Conservation (phyloP, 2,797 vertebrate species). For the Pipistrellus pygmaeus region DNA sequence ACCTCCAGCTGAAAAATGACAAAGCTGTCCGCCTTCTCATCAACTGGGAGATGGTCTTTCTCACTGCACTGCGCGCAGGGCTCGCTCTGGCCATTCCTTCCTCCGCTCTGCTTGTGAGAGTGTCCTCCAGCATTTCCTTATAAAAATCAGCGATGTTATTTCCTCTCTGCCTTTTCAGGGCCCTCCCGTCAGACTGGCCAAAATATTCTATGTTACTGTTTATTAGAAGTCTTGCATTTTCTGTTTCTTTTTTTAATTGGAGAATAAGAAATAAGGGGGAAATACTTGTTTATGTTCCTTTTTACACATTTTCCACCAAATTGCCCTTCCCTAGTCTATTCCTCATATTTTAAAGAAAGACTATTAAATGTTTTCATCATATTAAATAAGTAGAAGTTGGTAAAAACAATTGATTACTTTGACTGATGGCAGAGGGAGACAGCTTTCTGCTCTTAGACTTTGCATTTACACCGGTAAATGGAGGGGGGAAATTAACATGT, state of each 20-base stretch:
- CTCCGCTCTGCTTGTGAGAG: background rate
- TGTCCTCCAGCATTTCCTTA: background rate
- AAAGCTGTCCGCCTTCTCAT: background rate
- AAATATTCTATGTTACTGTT: background rate
- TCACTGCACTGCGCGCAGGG: background rate
- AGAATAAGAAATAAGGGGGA: background rate
- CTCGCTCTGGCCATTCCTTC: background rate
- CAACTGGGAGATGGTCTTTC: background rate
- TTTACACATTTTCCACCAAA: background rate
- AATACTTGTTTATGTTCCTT: background rate
- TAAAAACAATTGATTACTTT: background rate
- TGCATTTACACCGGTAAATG: background rate
- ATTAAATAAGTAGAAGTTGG: background rate
- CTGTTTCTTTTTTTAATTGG: background rate
- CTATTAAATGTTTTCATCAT: background rate
- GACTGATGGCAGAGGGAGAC: background rate
- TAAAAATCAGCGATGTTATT: background rate
- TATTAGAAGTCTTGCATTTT: background rate
- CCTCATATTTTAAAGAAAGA: background rate
- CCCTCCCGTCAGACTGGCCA: background rate
- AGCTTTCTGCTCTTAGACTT: background rate
- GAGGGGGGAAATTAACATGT: background rate
- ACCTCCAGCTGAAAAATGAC: background rate
- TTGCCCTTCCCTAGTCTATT: background rate
- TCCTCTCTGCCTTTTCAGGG: background rate